Evolutionary conservation across 2,888 invertebrate species (phyloP), one percentile per base, ranked within the genome.

Genomic region (Sussaba pulchella): DNA sequence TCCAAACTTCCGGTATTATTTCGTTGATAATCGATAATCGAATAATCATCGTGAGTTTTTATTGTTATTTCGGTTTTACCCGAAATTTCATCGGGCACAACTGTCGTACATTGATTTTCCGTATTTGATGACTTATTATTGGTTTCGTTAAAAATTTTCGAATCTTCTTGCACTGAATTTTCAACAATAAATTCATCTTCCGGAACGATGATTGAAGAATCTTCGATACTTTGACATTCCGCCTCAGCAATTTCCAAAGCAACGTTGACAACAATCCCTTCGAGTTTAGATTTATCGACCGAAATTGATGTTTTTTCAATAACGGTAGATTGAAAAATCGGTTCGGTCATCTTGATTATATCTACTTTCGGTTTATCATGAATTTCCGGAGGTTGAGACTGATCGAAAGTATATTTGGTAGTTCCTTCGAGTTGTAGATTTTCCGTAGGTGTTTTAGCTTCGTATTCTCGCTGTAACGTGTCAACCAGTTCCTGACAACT

Each of bases 401-500:
- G 2, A 83, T 87, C 71, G 36, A 83, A 66, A 8, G 83, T 57
- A 9, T 78, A 78, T 9, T 79, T 77, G n/a, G n/a, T n/a, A 10
- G 86, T 82, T 50, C 86, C 85, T 14, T 85, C 84, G 0, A 82
- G 21, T 4, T 85, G 45, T 10, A 57, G 85, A 54, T 89, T 89
- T 1, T 89, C 88, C 0, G 90, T 91, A 2, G 90, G 91, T 1
- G 91, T 90, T 70, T 90, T 91, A 0, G 89, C 89, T 19, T 92
- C 90, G 36, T 90, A 88, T 66, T 92, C 91, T 14, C 89, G 86
- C 43, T 91, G 89, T 47, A 91, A 73, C 0, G 90, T 89, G n/a
- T 89, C 91, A 1, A 92, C 87, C 26, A 92, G 79, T 69, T 92
- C 91, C 75, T 92, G 91, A 61, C 91, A 91, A 75, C 91, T 91